A percentile compares a stretch with the other conserved stretches of the same genome.
These are phyloP conservation scores for Drosophila orosa DNA, from an alignment of 1,140 invertebrate species.

Conservation along the genomic window DNA sequence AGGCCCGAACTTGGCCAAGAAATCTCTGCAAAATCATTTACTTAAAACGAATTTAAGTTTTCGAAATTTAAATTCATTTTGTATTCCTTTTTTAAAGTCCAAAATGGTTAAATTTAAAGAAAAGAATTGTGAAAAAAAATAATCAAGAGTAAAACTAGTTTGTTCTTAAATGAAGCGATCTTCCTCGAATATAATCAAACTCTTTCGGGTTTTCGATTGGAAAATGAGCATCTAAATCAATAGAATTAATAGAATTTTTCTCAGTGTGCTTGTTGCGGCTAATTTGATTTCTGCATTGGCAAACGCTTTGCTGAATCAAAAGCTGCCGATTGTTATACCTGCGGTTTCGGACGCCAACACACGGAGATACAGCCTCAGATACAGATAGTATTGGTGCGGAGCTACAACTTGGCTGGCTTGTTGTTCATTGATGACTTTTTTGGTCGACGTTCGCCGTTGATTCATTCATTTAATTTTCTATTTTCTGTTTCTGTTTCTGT, in stretches of 20 bases:
- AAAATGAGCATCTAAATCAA: background rate
- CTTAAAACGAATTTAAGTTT: too few species aligned
- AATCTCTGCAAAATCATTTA: background rate
- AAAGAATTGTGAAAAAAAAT: background rate
- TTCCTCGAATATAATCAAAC: too few species aligned
- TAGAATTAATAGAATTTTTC: background rate
- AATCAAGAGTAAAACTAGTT: background rate
- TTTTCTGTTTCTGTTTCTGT: constrained; percentile 33
- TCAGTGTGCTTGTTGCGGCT: constrained; percentile 59
- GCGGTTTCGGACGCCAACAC: constrained; percentile 70
- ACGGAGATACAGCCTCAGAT: constrained; percentile 41
- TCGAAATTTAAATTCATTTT: background rate
- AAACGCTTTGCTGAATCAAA: constrained; percentile 76
- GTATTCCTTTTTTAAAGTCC: background rate
- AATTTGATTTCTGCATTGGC: constrained; percentile 78
- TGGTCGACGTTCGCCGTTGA: constrained; percentile 53
- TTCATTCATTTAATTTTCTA: constrained; percentile 78
- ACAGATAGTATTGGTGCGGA: constrained; percentile 41
- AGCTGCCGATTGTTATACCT: constrained; percentile 67
- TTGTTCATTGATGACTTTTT: constrained; percentile 74
- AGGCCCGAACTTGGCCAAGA: too few species aligned
- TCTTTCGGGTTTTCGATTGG: background rate
- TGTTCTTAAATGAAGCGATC: too few species aligned
- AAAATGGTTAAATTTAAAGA: background rate
- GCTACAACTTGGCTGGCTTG: constrained; percentile 26